Conservation (phyloP, 1,140 invertebrate species). For the Neodiprion virginianus region DNA sequence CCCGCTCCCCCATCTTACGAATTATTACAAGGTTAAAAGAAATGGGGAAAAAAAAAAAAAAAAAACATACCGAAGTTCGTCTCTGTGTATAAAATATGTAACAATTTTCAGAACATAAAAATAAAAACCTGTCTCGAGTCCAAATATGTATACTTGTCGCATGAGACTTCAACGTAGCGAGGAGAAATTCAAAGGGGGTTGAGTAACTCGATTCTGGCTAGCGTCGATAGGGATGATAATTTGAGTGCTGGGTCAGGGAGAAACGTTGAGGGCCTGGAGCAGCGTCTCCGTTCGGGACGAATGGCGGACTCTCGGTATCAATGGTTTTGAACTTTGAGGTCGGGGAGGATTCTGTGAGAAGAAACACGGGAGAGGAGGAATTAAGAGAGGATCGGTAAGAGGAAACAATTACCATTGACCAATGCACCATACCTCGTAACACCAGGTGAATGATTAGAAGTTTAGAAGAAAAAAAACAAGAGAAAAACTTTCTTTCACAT, state of each 20-base stretch:
- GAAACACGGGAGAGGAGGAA: slow-evolving; percentile 20
- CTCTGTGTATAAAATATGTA: background rate
- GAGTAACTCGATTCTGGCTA: slow-evolving; percentile 31
- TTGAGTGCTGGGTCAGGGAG: slow-evolving; percentile 52
- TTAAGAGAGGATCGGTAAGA: background rate
- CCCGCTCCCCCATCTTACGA: too few species aligned
- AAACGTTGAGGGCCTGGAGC: slow-evolving; percentile 57
- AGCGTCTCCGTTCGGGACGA: slow-evolving; percentile 51
- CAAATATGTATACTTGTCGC: too few species aligned
- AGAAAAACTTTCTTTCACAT: too few species aligned
- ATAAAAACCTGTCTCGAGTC: background rate
- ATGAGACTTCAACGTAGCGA: too few species aligned
- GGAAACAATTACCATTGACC: background rate
- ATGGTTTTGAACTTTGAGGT: slow-evolving; percentile 52
- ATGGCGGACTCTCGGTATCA: slow-evolving; percentile 47
- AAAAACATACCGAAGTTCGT: background rate
- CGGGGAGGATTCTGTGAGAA: slow-evolving; percentile 44
- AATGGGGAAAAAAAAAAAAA: background rate
- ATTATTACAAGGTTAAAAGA: too few species aligned
- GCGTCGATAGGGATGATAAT: slow-evolving; percentile 57
- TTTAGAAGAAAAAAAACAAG: too few species aligned
- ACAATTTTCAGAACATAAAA: background rate
- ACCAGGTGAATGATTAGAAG: too few species aligned
- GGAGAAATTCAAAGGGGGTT: background rate
- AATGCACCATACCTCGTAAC: background rate